Percentiles rank a stretch among this genome's conserved stretches.
Conservation (phyloP, 2,888 invertebrate genomes). For the Drosophila helvetica region DNA sequence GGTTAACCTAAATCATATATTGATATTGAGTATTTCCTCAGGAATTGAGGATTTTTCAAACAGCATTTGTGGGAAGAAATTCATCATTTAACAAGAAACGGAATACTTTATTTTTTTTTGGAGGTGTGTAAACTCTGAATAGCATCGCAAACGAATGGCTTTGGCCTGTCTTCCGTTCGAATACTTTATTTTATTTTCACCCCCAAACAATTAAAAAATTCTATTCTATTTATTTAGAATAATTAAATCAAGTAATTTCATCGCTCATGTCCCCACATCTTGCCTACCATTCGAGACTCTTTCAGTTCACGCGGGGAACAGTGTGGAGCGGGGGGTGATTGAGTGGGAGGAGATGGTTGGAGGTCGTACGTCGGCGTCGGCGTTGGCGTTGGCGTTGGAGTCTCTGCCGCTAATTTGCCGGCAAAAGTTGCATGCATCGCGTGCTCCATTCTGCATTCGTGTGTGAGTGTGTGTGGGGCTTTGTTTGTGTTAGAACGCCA, state of each 20-base stretch:
- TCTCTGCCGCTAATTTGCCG: conserved; percentile 35
- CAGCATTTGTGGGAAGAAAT: background rate
- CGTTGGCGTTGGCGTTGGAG: conserved; percentile 40
- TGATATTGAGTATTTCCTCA: conserved; percentile 30
- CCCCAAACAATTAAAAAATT: background rate
- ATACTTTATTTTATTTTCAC: background rate
- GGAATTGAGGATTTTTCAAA: conserved; percentile 1
- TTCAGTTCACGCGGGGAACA: background rate
- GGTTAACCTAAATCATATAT: conserved; percentile 33
- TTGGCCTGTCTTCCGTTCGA: too few relatives aligned
- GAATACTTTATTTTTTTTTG: background rate
- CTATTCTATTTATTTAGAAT: background rate
- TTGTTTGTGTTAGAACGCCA: conserved; percentile 24
- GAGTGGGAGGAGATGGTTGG: conserved; percentile 26
- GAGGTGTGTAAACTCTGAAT: too few relatives aligned
- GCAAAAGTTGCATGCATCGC: conserved; percentile 53
- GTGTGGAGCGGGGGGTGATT: background rate
- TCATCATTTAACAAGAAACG: conserved; percentile 6
- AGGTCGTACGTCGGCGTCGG: conserved; percentile 39
- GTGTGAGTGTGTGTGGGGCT: conserved; percentile 12
- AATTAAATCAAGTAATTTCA: background rate
- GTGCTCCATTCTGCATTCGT: conserved; percentile 43
- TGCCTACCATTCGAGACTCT: background rate
- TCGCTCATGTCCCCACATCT: background rate
- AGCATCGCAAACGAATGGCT: too few relatives aligned